Evolutionary conservation across 2,888 invertebrate species (phyloP).

Genomic region (Xanthorhoe designata): DNA sequence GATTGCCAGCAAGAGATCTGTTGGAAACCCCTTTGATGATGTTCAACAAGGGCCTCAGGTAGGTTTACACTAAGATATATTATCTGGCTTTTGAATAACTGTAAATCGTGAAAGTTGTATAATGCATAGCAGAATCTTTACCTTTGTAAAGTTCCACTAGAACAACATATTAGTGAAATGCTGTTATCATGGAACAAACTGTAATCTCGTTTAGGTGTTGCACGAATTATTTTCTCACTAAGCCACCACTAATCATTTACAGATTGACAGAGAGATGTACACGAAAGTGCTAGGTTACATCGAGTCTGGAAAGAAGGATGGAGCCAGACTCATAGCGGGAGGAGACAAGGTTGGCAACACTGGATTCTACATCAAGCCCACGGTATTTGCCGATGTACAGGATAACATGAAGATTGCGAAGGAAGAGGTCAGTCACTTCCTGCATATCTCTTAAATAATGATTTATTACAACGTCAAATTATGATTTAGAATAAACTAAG

Average conservation of each 20-base stretch:
- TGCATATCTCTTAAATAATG: background rate
- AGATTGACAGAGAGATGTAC: constrained; percentile 91
- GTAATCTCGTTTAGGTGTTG: no score
- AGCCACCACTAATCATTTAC: constrained; percentile 31
- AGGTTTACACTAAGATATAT: background rate
- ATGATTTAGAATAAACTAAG: no score
- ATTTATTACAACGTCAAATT: no score
- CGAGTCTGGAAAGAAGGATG: constrained; percentile 90
- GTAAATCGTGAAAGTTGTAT: no score
- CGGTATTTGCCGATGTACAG: constrained; percentile 91
- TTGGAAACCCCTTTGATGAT: constrained; percentile 93
- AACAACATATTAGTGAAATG: background rate
- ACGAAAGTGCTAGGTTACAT: constrained; percentile 91
- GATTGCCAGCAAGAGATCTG: constrained; percentile 88
- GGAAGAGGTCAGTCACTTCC: constrained; percentile 87
- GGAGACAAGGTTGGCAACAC: constrained; percentile 88
- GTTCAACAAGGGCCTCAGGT: constrained; percentile 95
- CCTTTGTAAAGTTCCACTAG: no score
- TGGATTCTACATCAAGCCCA: constrained; percentile 92
- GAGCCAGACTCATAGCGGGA: constrained; percentile 92
- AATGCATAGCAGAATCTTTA: no score
- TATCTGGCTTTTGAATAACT: no score
- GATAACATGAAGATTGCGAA: constrained; percentile 92
- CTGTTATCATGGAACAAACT: no score
- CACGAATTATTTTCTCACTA: background rate